A percentile compares a stretch with the other conserved stretches of the same genome.
Evolutionary conservation across 2,888 invertebrate species (phyloP).

Genomic region (Rhyacophila evoluta): DNA sequence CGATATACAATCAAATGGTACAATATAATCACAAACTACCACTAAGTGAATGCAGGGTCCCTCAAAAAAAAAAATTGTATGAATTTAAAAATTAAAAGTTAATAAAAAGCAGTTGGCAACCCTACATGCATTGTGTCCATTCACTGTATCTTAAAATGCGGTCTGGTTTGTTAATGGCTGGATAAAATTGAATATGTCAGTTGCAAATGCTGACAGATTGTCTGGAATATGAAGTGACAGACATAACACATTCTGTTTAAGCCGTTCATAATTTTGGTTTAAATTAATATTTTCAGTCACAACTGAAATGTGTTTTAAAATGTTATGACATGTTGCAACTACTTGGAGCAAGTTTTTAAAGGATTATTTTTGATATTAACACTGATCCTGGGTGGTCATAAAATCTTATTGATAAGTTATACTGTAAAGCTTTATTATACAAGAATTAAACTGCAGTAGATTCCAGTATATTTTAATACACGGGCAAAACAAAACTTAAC

Average conservation of each 20-base stretch:
- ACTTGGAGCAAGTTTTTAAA: background rate
- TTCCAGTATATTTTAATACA: too few relatives aligned
- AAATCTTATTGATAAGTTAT: too few relatives aligned
- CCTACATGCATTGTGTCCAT: background rate
- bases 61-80: too few relatives aligned
- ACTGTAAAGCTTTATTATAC: too few relatives aligned
- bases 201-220: constrained; percentile 30
- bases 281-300: background rate
- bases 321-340: constrained; percentile 39
- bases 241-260: constrained; percentile 6
- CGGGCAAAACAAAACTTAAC: too few relatives aligned
- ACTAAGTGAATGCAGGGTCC: too few relatives aligned
- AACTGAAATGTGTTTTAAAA: constrained; percentile 36
- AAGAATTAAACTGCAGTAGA: too few relatives aligned
- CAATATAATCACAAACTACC: too few relatives aligned
- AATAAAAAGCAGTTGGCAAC: background rate
- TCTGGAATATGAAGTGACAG: constrained; percentile 34
- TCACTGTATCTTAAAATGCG: background rate
- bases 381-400: too few relatives aligned
- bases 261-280: constrained; percentile 5
- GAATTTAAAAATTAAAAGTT: too few relatives aligned
- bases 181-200: constrained; percentile 45
- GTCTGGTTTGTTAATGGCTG: constrained; percentile 15
- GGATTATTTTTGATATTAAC: background rate
- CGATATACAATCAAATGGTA: too few relatives aligned